phyloP scores from a whole-genome alignment of 1,140 invertebrate species.

The Coenobita brevimanus region DNA sequence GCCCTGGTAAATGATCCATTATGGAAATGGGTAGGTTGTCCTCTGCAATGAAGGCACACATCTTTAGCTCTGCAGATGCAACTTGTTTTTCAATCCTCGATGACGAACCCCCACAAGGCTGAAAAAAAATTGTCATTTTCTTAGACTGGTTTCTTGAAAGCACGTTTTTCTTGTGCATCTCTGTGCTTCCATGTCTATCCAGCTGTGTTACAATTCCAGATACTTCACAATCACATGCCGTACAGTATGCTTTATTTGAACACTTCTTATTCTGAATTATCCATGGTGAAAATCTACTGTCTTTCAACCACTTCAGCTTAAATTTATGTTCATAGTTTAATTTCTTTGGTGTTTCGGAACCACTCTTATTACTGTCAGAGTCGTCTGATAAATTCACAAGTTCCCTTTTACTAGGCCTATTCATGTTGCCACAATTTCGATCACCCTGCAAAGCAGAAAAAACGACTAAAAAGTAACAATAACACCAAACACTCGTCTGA shows the following conservation, averaged over 20 bases:
- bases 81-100: conserved; percentile 36
- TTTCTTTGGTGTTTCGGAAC: no score
- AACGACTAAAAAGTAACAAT: no score
- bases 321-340: no score
- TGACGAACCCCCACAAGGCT: neutral
- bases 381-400: no score
- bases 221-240: neutral
- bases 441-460: no score
- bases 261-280: no score
- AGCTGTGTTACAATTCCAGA: neutral
- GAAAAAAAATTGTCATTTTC: no score
- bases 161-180: neutral
- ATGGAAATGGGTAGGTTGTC: conserved; percentile 51
- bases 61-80: conserved; percentile 34
- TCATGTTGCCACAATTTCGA: no score
- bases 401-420: no score
- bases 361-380: no score
- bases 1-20: no score
- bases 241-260: neutral
- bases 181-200: neutral
- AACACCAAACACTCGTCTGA: no score
- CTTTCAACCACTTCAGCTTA: neutral
- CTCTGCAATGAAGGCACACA: conserved; percentile 51
- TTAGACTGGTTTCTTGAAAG: neutral
- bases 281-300: neutral